Conservation (phyloP, 2,113 vertebrate species). For the Cariama cristata region DNA sequence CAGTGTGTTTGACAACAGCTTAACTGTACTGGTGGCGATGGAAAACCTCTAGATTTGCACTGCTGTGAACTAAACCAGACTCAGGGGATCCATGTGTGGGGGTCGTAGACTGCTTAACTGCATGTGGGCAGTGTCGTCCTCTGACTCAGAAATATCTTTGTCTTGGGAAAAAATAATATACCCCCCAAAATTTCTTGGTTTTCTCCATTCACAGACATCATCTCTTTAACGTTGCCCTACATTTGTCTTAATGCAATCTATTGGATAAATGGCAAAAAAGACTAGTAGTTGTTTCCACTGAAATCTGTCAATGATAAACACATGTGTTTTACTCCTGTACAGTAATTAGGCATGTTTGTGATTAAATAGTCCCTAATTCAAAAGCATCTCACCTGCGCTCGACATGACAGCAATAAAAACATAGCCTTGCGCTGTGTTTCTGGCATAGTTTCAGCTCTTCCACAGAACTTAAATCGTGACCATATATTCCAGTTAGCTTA, state of each 20-base stretch:
- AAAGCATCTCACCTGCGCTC: not conserved
- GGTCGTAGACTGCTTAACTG: not conserved
- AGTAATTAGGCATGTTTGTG: not conserved
- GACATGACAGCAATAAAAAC: not conserved
- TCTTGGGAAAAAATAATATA: not conserved
- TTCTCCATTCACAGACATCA: not conserved
- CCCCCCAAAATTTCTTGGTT: not conserved
- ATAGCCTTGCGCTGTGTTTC: not conserved
- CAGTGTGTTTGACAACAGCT: not conserved
- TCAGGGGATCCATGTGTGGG: not conserved
- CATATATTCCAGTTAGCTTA: conserved; percentile 4
- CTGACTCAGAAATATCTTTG: conserved; percentile 6
- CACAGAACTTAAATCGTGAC: not conserved
- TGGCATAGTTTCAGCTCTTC: conserved; percentile 25
- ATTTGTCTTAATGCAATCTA: not conserved
- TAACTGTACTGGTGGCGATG: not conserved
- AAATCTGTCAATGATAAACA: not conserved
- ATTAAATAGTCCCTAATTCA: not conserved
- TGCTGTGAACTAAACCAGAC: not conserved
- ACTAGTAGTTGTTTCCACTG: not conserved
- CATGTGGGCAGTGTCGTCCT: not conserved
- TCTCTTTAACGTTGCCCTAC: not conserved
- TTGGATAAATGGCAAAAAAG: not conserved
- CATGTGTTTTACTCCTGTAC: not conserved
- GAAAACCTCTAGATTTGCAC: not conserved